Evolutionary conservation across 2,888 invertebrate genomes (phyloP).

Genomic region (Blastobasis lacticolella): DNA sequence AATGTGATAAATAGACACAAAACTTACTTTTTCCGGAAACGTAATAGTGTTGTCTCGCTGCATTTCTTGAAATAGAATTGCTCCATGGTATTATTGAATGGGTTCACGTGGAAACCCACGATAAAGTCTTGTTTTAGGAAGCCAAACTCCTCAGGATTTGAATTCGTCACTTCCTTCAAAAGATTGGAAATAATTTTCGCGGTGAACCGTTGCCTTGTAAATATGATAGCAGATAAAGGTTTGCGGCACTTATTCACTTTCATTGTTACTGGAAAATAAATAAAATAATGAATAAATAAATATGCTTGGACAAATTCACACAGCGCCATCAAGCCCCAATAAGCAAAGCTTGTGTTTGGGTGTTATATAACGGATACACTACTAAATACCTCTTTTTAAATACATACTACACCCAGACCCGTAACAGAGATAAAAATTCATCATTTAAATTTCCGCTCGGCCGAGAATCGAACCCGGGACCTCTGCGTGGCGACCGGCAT

Average conservation of each 20-base stretch:
- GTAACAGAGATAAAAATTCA: too few species aligned
- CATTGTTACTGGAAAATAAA: slow-evolving; percentile 28
- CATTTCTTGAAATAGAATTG: slow-evolving; percentile 65
- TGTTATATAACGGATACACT: too few species aligned
- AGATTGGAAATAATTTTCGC: slow-evolving; percentile 84
- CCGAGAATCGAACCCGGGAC: too few species aligned
- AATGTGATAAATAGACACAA: too few species aligned
- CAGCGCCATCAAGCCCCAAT: too few species aligned
- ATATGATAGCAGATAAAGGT: slow-evolving; percentile 80
- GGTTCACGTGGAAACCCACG: slow-evolving; percentile 78
- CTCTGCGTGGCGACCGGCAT: too few species aligned
- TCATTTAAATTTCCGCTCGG: too few species aligned
- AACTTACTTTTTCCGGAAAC: slow-evolving; percentile 59
- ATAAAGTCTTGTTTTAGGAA: slow-evolving; percentile 81
- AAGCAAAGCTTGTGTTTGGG: too few species aligned
- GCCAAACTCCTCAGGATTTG: slow-evolving; percentile 57
- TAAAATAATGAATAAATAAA: slow-evolving; percentile 1
- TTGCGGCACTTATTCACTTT: slow-evolving; percentile 43
- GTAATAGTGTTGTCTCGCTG: slow-evolving; percentile 66
- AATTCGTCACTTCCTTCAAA: slow-evolving; percentile 65
- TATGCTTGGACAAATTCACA: background rate
- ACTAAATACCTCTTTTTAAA: background rate
- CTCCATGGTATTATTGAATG: slow-evolving; percentile 73
- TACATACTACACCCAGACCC: too few species aligned
- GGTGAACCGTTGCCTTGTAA: slow-evolving; percentile 82